Evolutionary conservation across 2,888 invertebrate genomes (phyloP), one percentile per base, ranked within the genome.

Genomic region (Frankliniella fusca): DNA sequence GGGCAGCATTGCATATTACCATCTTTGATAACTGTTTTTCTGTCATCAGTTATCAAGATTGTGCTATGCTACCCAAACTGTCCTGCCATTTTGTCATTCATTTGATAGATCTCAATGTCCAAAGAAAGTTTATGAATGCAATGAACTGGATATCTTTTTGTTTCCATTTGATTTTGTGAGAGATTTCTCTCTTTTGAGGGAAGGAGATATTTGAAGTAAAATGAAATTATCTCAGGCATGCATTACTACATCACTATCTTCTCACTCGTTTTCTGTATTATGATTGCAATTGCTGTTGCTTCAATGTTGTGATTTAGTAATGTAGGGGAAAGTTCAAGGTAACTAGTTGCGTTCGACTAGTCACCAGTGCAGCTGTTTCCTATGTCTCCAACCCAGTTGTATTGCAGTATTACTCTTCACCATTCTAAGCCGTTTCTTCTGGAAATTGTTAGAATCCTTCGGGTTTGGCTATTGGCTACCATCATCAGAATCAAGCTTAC

Each of bases 101-200:
- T 23, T n/a, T 11, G 20, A 20, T 70, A 70, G 70, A 70, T 70
- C 70, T 70, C 70, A 70, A 70, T n/a, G n/a, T 70, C 70, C 70
- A 70, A 70, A 70, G 70, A 70, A 70, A 70, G 38, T 38, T 38
- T 38, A 38, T 38, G 70, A n/a, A n/a, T n/a, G 23, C 5, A 11
- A 70, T 70, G 70, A n/a, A 70, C 65, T 23, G 70, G 20, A 1
- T 70, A 70, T 70, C 70, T 70, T 23, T 70, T 23, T 20, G 70
- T 20, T 23, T 70, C 9, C 9, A 2, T 3, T 12, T 12, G 54
- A 54, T 54, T 54, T 54, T 7, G 54, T 5, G 54, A 15, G 54
- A 54, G 8, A 38, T 38, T 38, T 38, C 38, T 38, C 38, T 38
- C 38, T 38, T 38, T 38, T 38, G 5, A 2, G 38, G 38, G 38